Evolutionary conservation across 2,113 vertebrate genomes (phyloP), one percentile per base, ranked within the genome.

Genomic region (Pseudonaja textilis): DNA sequence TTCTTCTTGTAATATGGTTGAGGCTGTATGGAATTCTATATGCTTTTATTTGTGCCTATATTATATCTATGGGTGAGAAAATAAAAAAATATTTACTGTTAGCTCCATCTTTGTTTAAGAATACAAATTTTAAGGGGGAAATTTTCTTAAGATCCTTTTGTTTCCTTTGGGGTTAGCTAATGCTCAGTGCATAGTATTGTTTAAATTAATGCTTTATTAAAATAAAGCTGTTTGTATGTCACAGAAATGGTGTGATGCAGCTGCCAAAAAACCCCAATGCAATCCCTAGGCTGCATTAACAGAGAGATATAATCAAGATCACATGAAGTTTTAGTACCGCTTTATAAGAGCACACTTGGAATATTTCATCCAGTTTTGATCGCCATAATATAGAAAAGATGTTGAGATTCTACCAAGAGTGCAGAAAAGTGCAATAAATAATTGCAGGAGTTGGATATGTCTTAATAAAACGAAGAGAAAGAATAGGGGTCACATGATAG

Each of bases 181-280:
- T 90, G 90, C 7, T 94, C 74, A 95, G 88, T 95, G 93, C 92
- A 94, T 93, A 95, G 95, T 92, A 94, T 90, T 94, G 93, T 93
- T 94, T 81, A 29, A n/a, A 26, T 47, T 56, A 55, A 56, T 74
- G 42, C 47, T 22, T 57, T 29, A 91, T 92, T 92, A 64, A 81
- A 81, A 81, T 81, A 81, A 81, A 39, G 16, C 69, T 74, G n/a
- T 74, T 81, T 81, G 16, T 64, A 29, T 29, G 16, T 74, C 64
- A 74, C n/a, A 74, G 69, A 74, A 74, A 39, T n/a, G 4, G 61
- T 69, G 29, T 69, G 61, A n/a, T 69, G 29, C 61, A 69, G 29
- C 29, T n/a, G 4, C 64, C 64, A n/a, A 16, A 69, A n/a, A 69
- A 69, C 1, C 4, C 12, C 29, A 69, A 69, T 16, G 64, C 12